Base-by-base conservation (phyloP, 1,140 invertebrate species). In the Vanessa tameamea region DNA sequence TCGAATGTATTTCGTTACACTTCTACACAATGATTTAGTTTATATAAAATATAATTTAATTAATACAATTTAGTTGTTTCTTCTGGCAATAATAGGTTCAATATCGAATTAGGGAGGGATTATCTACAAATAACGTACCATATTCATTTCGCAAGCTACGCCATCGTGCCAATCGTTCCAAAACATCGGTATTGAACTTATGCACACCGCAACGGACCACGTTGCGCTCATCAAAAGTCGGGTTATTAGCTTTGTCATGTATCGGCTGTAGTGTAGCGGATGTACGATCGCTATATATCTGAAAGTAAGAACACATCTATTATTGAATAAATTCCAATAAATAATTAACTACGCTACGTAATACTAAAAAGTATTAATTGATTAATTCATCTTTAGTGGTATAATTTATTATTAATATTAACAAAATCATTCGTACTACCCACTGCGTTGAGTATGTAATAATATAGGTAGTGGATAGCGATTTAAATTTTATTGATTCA, bases 281-380 rank as follows among this genome's bases (percentile, higher is more conserved):
- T 97, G 95, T 6, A 98, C 94, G 71, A 98, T 96, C 0, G 97
- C 97, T 74, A 96, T 93, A 84, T 97, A 97, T 59, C 89, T 91
- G 86, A 20, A 80, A 85, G 0, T 37, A 31, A 15, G 14, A 61
- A 61, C 13, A 15, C 4, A 7, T 2, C 15, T 59, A 57, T 5
- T n/a, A 51, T 51, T 51, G 0, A 51, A 51, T 12, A 1, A n/a
- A 51, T n/a, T n/a, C 7, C 48, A 51, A 4, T 6, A 51, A 51
- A 51, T 12, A 1, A n/a, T 11, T 43, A 43, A 43, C 37, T 4
- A 31, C 26, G 26, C 26, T 31, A 31, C 3, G 6, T 6, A 31
- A 31, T 4, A 6, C 26, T 6, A 0, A 31, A 31, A 31, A 31
- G 6, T 31, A 31, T 20, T 20, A 20, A 20, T n/a, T n/a, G n/a